These are phyloP conservation scores for Dipus sagitta DNA, from an alignment of 2,797 vertebrate genomes.

Conservation along the genomic window DNA sequence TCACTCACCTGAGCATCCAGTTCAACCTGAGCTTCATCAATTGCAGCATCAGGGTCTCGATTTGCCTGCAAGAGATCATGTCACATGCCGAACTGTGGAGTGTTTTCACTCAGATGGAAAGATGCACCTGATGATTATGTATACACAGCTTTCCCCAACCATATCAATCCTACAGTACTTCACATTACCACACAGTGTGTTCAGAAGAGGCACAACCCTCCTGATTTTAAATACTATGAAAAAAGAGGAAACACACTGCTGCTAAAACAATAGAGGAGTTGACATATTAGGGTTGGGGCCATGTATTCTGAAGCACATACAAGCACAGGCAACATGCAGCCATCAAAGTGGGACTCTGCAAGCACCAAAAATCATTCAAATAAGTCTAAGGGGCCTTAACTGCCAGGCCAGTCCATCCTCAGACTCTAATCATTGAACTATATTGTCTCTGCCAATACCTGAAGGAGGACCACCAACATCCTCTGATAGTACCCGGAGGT, in stretches of 20 bases:
- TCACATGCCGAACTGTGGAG: not conserved
- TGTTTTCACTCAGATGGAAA: not conserved
- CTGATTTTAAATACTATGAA: not conserved
- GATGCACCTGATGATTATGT: not conserved
- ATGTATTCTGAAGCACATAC: not conserved
- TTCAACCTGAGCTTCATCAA: constrained; percentile 89
- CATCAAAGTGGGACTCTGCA: not conserved
- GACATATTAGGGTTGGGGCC: not conserved
- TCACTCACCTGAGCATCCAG: constrained; percentile 95
- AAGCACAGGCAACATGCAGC: not conserved
- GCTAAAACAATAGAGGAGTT: not conserved
- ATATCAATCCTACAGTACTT: not conserved
- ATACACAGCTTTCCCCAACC: not conserved
- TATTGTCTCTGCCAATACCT: constrained; percentile 88
- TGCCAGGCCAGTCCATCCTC: not conserved
- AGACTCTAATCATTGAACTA: not conserved
- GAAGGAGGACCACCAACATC: constrained; percentile 95
- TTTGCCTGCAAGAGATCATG: constrained; percentile 87
- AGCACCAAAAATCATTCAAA: not conserved
- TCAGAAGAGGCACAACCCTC: not conserved
- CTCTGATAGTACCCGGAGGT: constrained; percentile 95
- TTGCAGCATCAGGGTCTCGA: constrained; percentile 88
- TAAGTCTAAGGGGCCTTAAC: not conserved
- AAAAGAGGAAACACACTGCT: not conserved
- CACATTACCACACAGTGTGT: not conserved